Conservation (phyloP, 30 jellyfish, hydroid and myxozoan species). For the Pseudorhiza aurosa region DNA sequence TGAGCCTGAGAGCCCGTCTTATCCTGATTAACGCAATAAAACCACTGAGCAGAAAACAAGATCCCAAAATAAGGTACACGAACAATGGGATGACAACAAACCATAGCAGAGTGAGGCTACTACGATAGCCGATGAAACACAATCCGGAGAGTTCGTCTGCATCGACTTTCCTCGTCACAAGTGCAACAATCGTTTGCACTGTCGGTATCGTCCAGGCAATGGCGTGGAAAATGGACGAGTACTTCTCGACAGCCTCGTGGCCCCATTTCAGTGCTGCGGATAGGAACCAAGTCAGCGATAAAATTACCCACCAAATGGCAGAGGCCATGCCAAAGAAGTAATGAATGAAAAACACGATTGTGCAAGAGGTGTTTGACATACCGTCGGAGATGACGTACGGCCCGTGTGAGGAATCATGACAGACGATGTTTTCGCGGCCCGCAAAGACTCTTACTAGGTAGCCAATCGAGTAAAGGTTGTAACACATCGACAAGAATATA, state of each 20-base stretch:
- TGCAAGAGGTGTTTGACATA: conserved; percentile 78
- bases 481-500: conserved; percentile 85
- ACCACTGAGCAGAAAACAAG: conserved; percentile 76
- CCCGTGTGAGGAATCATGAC: conserved; percentile 59
- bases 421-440: conserved; percentile 72
- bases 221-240: conserved; percentile 87
- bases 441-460: conserved; percentile 78
- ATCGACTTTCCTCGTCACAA: conserved; percentile 89
- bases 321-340: conserved; percentile 96
- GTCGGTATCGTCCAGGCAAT: conserved; percentile 94
- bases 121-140: conserved; percentile 74
- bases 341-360: conserved; percentile 68
- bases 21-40: conserved; percentile 80
- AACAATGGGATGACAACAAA: conserved; percentile 83
- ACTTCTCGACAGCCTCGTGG: conserved; percentile 92
- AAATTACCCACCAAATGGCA: conserved; percentile 93
- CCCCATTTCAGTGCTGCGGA: conserved; percentile 98
- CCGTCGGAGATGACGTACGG: conserved; percentile 77
- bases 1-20: conserved; percentile 71
- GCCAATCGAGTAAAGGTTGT: conserved; percentile 83
- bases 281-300: conserved; percentile 88
- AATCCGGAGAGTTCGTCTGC: conserved; percentile 91
- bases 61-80: conserved; percentile 73
- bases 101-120: conserved; percentile 70
- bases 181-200: conserved; percentile 82